Evolutionary conservation across 2,888 invertebrate genomes (phyloP).

Genomic region (Poecilobothrus nobilitatus): DNA sequence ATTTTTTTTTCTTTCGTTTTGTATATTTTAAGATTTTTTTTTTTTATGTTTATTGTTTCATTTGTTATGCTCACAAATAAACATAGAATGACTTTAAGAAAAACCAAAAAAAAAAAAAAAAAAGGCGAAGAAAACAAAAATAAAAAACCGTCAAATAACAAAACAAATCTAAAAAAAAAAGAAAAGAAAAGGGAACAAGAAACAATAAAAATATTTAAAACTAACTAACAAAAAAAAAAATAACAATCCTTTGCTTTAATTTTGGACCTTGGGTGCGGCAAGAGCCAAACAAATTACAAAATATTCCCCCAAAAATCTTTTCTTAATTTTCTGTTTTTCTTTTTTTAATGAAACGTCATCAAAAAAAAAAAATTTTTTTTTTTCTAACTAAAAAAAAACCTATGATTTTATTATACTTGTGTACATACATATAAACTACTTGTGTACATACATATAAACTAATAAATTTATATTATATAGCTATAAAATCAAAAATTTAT

Average conservation of each 20-base stretch:
- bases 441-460: too few relatives aligned
- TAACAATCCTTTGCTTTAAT: not conserved
- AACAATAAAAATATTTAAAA: too few relatives aligned
- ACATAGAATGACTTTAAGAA: not conserved
- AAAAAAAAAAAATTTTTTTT: not conserved
- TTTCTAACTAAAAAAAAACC: too few relatives aligned
- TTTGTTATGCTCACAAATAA: slow-evolving; percentile 6
- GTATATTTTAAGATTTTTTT: too few relatives aligned
- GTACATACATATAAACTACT: too few relatives aligned
- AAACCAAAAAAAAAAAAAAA: not conserved
- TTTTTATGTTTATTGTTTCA: not conserved
- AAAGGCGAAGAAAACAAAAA: not conserved
- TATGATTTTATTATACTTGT: too few relatives aligned
- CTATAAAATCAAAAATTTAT: too few relatives aligned
- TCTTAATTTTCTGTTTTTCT: not conserved
- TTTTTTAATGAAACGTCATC: not conserved
- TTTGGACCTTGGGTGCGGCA: slow-evolving; percentile 6
- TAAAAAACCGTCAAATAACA: not conserved
- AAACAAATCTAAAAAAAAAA: too few relatives aligned
- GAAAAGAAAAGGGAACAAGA: too few relatives aligned
- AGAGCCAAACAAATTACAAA: slow-evolving; percentile 5
- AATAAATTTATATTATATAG: too few relatives aligned
- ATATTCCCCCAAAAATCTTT: not conserved
- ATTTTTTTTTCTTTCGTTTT: not conserved
- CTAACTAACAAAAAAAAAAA: too few relatives aligned